Evolutionary conservation across 2,113 vertebrate species (phyloP), one percentile per base, ranked within the genome.

Genomic region (Eublepharis macularius): DNA sequence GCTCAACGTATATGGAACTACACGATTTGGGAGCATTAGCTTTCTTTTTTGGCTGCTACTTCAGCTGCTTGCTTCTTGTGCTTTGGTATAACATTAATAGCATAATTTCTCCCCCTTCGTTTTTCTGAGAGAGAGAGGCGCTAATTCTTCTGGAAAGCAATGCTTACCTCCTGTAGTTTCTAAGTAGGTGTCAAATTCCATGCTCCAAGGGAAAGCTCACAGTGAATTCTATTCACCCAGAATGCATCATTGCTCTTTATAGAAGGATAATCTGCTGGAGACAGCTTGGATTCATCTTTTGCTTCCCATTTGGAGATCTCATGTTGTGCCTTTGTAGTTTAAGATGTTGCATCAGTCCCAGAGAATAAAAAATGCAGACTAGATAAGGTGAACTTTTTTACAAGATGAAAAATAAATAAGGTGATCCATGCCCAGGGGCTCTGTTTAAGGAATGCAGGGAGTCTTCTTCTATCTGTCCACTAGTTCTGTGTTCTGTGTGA

Each of bases 141-240:
- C 86, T 90, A 85, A 92, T 91, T 89, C 75, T 41, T 82, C 39
- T 83, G 36, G 83, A 26, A 34, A 81, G 81, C 36, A 88, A 19
- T 51, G 63, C 82, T 79, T 13, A 65, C 82, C 88, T 89, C 88
- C 82, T 94, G 77, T 90, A 84, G 80, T 82, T 65, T 87, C 74
- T 83, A 85, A 91, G 70, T 76, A 84, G 0, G 4, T 2, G 6
- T 74, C 74, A 90, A 87, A 85, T 86, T 39, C 69, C 87, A 1
- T 0, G 0, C n/a, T 88, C 80, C 73, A 88, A 65, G 43, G 60
- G 8, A 76, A 86, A 80, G 57, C 60, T 57, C 90, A 36, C 45
- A 87, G 45, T 41, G 73, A 70, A 77, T 87, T 88, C 4, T 74
- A 11, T 89, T 88, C 63, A 74, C 81, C 81, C 73, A 79, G 81